Evolutionary conservation across 2,888 invertebrate species (phyloP).

Genomic region (Laspeyria flexula): DNA sequence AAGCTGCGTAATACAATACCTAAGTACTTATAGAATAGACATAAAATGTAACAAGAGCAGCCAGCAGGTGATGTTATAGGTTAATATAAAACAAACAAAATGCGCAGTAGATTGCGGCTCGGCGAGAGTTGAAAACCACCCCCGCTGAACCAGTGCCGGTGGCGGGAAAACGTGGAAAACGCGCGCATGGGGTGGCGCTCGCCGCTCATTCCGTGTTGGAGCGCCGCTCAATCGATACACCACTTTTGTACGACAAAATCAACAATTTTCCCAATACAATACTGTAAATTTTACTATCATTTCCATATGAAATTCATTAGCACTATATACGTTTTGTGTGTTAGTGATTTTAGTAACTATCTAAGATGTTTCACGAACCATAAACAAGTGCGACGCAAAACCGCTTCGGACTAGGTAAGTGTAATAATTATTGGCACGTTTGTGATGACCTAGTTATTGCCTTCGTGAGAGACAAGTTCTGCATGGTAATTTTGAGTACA

Average conservation of each 20-base stretch:
- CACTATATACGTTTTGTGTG: constrained; percentile 16
- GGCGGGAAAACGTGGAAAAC: constrained; percentile 81
- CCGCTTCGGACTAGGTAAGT: constrained; percentile 71
- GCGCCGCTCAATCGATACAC: constrained; percentile 79
- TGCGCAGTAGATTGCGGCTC: constrained; percentile 49
- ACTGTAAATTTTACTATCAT: constrained; percentile 31
- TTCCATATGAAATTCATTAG: constrained; percentile 24
- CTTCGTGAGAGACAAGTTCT: constrained; percentile 23
- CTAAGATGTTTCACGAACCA: constrained; percentile 27
- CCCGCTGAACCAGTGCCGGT: constrained; percentile 38
- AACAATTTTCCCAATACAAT: constrained; percentile 40
- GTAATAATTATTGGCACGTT: constrained; percentile 78
- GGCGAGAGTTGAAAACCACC: constrained; percentile 50
- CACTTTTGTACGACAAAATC: constrained; percentile 53
- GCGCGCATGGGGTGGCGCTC: constrained; percentile 69
- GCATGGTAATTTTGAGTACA: constrained; percentile 16
- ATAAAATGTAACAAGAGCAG: constrained; percentile 33
- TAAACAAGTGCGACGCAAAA: constrained; percentile 70
- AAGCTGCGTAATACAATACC: constrained; percentile 5
- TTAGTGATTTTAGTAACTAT: constrained; percentile 29
- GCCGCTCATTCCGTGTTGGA: constrained; percentile 72
- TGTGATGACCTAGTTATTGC: constrained; percentile 78
- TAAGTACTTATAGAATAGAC: constrained; percentile 8
- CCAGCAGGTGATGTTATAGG: constrained; percentile 31
- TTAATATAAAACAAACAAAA: constrained; percentile 51